A percentile compares a stretch with the other conserved stretches of the same genome.
phyloP scores from a whole-genome alignment of 2,797 vertebrate species.

The Valencia hispanica region DNA sequence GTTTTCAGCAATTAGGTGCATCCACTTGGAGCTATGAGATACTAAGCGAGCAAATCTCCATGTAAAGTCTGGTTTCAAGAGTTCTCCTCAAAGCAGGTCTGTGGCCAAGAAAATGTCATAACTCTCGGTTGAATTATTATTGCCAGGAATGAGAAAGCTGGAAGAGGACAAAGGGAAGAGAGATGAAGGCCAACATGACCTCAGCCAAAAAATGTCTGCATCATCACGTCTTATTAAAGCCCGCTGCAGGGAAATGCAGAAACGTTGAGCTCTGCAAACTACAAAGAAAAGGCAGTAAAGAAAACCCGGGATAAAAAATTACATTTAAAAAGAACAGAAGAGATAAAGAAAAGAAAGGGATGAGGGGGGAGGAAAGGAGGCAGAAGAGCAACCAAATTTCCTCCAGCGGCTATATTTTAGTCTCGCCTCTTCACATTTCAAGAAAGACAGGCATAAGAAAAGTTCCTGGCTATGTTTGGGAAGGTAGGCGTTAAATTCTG shows the following conservation, averaged over 20 bases:
- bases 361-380: conserved; percentile 1
- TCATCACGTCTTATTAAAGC: conserved; percentile 51
- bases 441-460: conserved; percentile 21
- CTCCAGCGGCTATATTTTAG: conserved; percentile 21
- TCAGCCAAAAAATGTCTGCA: conserved; percentile 37
- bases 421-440: conserved; percentile 9
- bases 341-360: neutral
- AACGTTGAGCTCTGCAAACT: conserved; percentile 6
- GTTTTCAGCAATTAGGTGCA: conserved; percentile 48
- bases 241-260: conserved; percentile 21
- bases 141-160: neutral
- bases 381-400: conserved; percentile 25
- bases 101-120: neutral
- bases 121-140: conserved; percentile 27
- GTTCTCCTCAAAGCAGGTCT: conserved; percentile 27
- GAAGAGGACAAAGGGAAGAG: conserved; percentile 10
- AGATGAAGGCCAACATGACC: conserved; percentile 37
- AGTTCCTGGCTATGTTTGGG: conserved; percentile 4
- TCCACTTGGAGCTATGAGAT: conserved; percentile 12
- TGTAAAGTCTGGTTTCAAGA: conserved; percentile 9
- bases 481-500: conserved; percentile 15
- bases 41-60: conserved; percentile 10
- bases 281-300: neutral
- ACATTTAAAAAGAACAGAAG: neutral
- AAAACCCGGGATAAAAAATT: neutral